A percentile compares a stretch with the other conserved stretches of the same genome.
Conservation (phyloP, 2,797 vertebrate genomes). For the Sternarchorhynchus goeldii region DNA sequence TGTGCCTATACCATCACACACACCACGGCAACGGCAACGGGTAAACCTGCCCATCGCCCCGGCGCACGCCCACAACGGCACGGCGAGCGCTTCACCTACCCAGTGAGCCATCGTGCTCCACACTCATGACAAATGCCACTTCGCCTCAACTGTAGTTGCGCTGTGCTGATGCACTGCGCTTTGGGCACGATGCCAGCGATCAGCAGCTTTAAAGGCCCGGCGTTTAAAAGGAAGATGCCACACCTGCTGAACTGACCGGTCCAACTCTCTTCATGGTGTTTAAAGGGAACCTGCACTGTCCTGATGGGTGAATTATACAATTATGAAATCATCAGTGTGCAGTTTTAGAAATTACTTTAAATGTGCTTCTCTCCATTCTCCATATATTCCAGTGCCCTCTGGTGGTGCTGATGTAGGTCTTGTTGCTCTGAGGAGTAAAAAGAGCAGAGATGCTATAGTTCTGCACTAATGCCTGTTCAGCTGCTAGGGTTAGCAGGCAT, state of each 20-base stretch:
- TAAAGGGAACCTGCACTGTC: not conserved
- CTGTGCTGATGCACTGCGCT: not conserved
- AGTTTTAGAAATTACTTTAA: slow-evolving; percentile 2
- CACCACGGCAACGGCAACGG: not conserved
- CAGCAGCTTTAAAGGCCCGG: too few relatives aligned
- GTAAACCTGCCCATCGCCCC: slow-evolving; percentile 26
- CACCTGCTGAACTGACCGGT: too few relatives aligned
- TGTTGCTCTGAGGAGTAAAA: slow-evolving; percentile 8
- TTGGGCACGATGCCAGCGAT: too few relatives aligned
- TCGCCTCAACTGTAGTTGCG: not conserved
- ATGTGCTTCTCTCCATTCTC: slow-evolving; percentile 2
- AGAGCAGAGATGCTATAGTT: slow-evolving; percentile 34
- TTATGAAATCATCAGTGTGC: not conserved
- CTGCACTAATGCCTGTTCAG: slow-evolving; percentile 13
- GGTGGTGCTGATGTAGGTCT: slow-evolving; percentile 7
- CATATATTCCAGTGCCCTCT: not conserved
- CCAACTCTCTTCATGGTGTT: not conserved
- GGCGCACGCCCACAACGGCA: not conserved
- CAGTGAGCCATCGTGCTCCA: not conserved
- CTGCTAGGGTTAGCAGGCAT: slow-evolving; percentile 18
- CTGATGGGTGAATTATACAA: not conserved
- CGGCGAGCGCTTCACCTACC: not conserved
- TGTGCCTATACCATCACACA: slow-evolving; percentile 10
- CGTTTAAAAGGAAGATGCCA: too few relatives aligned
- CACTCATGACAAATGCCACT: not conserved